Conservation (phyloP, 2,113 vertebrate genomes). For the Mesoclemmys tuberculata region DNA sequence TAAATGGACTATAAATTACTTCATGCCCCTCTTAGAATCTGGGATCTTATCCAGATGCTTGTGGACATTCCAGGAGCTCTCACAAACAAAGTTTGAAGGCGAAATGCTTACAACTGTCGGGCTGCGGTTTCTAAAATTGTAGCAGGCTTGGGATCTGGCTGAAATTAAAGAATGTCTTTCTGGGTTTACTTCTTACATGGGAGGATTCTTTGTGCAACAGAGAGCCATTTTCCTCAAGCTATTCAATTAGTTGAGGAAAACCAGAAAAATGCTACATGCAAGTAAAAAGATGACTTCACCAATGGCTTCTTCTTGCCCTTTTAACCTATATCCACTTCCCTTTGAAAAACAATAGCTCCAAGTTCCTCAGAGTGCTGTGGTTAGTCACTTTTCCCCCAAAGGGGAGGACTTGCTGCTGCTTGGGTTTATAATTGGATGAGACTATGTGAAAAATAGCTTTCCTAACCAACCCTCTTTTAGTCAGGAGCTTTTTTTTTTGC, state of each 20-base stretch:
- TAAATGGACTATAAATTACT: not conserved
- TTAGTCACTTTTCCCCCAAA: not conserved
- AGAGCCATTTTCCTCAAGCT: not conserved
- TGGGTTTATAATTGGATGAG: not conserved
- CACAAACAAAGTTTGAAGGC: not conserved
- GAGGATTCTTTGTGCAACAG: not conserved
- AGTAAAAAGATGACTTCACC: not conserved
- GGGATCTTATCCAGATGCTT: slow-evolving; percentile 16
- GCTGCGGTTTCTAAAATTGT: not conserved
- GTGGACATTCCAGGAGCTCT: not conserved
- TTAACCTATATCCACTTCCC: not conserved
- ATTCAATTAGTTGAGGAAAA: not conserved
- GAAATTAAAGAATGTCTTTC: not conserved
- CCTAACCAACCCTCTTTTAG: not conserved
- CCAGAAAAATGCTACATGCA: not conserved
- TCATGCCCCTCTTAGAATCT: not conserved
- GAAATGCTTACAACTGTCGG: not conserved
- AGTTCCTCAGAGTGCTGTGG: not conserved
- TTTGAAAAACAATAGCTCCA: not conserved
- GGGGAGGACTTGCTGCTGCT: not conserved
- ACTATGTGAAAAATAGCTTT: not conserved
- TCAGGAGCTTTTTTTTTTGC: not conserved
- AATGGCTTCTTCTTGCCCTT: not conserved
- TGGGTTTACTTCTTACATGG: not conserved
- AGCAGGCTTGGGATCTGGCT: not conserved